A percentile compares a stretch with the other conserved stretches of the same genome.
Evolutionary conservation across 2,113 vertebrate genomes (phyloP).

Genomic region (Peromyscus californicus): DNA sequence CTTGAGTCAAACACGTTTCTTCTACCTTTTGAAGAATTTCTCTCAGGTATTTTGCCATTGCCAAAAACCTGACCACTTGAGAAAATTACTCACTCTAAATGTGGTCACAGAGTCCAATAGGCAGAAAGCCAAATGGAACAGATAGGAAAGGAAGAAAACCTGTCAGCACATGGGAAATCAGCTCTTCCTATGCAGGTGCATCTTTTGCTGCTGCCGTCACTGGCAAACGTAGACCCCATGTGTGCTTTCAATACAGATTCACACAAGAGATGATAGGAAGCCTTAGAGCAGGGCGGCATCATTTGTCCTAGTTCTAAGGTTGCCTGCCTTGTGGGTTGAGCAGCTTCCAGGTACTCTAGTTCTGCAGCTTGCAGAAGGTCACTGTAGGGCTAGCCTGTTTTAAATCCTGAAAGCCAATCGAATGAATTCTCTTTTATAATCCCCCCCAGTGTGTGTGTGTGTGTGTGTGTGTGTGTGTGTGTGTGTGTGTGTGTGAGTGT

Average conservation of each 20-base stretch:
- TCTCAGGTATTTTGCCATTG: background rate
- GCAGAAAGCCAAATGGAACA: background rate
- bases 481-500: background rate
- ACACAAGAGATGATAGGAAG: background rate
- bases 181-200: background rate
- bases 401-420: background rate
- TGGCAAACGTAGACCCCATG: background rate
- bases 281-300: background rate
- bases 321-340: background rate
- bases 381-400: background rate
- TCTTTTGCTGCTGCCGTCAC: background rate
- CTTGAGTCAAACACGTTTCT: background rate
- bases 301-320: background rate
- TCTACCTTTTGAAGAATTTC: background rate
- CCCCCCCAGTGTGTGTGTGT: background rate
- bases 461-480: background rate
- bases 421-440: background rate
- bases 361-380: background rate
- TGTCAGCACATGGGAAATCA: background rate
- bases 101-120: background rate
- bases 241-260: background rate
- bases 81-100: background rate
- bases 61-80: background rate
- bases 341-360: background rate
- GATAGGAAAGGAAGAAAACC: background rate